Conservation (phyloP, 2,113 vertebrate species). For the Rhabdornis inornatus region DNA sequence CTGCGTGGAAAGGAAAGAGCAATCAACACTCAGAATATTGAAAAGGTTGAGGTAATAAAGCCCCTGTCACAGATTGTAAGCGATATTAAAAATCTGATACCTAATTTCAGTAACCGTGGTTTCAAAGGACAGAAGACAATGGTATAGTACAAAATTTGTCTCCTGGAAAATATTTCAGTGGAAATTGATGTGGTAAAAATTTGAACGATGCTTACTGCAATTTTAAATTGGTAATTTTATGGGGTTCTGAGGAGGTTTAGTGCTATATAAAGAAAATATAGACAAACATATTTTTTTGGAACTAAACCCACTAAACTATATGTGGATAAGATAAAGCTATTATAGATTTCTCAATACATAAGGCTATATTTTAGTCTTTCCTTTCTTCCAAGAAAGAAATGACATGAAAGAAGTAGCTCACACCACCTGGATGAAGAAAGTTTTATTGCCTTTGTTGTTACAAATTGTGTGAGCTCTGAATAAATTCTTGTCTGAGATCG, state of each 20-base stretch:
- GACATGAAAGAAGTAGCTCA: neutral
- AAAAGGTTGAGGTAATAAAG: slow-evolving; percentile 65
- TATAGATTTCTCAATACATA: neutral
- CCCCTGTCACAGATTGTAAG: slow-evolving; percentile 15
- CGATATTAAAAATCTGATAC: slow-evolving; percentile 47
- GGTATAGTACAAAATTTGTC: neutral
- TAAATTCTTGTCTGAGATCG: neutral
- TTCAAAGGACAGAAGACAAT: slow-evolving; percentile 11
- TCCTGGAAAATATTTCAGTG: neutral
- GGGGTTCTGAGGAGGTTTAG: neutral
- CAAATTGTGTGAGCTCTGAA: neutral
- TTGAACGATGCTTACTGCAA: neutral
- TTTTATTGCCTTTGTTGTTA: neutral
- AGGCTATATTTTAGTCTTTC: neutral
- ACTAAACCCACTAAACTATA: neutral
- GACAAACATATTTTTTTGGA: neutral
- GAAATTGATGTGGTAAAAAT: neutral
- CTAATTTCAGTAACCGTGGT: slow-evolving; percentile 1
- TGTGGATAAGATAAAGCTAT: neutral
- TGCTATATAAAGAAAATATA: neutral
- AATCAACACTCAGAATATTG: slow-evolving; percentile 36
- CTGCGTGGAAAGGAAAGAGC: neutral
- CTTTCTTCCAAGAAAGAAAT: neutral
- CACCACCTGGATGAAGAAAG: neutral
- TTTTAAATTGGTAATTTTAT: neutral